phyloP scores from a whole-genome alignment of 2,113 vertebrate species.

The Martes martes region DNA sequence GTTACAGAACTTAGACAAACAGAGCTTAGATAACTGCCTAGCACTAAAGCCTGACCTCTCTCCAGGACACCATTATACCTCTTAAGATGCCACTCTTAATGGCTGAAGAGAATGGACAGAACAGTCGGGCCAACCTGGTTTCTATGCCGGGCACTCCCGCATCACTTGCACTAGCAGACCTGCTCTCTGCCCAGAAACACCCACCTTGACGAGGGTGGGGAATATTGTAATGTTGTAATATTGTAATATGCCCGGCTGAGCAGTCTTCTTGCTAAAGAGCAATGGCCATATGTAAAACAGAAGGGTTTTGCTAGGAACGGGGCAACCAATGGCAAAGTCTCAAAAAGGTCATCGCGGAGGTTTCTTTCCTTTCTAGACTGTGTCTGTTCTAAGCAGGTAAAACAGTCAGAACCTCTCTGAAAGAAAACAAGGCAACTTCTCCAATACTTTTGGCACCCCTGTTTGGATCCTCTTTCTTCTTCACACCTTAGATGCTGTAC shows the following conservation, averaged over 20 bases:
- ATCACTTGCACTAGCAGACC: not conserved
- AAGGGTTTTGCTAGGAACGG: not conserved
- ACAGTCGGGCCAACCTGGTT: not conserved
- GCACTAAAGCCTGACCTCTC: not conserved
- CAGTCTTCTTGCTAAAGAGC: not conserved
- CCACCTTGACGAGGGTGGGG: not conserved
- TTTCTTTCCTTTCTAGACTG: not conserved
- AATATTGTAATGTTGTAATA: not conserved
- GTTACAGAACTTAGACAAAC: not conserved
- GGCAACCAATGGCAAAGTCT: not conserved
- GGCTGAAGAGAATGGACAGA: not conserved
- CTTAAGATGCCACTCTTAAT: not conserved
- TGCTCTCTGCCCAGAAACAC: not conserved
- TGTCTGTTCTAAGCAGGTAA: not conserved
- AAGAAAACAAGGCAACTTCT: not conserved
- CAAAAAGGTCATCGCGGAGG: not conserved
- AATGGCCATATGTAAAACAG: not conserved
- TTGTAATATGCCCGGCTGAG: not conserved
- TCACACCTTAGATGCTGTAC: not conserved
- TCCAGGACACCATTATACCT: not conserved
- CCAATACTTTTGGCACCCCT: not conserved
- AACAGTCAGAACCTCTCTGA: not conserved
- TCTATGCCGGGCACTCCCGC: not conserved
- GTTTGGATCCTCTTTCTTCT: not conserved
- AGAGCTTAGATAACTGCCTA: not conserved